Conservation (phyloP, 2,113 vertebrate genomes). For the Microcebus jonahi region DNA sequence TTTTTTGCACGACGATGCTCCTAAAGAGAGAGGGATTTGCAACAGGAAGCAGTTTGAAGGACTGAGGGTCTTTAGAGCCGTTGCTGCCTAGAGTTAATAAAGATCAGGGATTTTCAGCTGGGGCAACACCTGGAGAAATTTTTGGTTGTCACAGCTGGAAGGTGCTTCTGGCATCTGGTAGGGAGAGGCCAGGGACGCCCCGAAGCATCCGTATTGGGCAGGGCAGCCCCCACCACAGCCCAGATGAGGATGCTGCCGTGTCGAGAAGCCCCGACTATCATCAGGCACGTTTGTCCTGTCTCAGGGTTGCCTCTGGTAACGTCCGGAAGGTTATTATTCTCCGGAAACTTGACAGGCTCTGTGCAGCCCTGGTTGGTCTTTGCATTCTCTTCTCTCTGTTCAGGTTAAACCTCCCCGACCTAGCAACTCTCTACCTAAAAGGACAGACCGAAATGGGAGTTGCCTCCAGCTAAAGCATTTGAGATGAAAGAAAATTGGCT, state of each 20-base stretch:
- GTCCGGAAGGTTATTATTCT: not conserved
- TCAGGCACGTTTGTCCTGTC: accelerated
- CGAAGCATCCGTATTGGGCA: accelerated
- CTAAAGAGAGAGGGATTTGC: not conserved
- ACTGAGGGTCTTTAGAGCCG: not conserved
- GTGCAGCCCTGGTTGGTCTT: not conserved
- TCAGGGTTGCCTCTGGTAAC: not conserved
- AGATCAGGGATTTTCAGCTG: not conserved
- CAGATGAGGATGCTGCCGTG: accelerated
- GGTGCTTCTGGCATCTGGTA: not conserved
- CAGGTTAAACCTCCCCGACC: not conserved
- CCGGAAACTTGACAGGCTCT: not conserved
- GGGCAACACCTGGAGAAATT: not conserved
- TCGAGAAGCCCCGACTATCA: accelerated
- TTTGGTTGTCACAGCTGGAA: not conserved
- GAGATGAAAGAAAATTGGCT: not conserved
- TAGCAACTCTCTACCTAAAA: not conserved
- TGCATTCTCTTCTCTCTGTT: not conserved
- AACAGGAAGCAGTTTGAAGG: not conserved
- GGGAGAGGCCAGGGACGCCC: not conserved
- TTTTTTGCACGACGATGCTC: not conserved
- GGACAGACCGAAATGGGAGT: not conserved
- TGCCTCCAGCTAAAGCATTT: not conserved
- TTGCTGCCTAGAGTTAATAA: not conserved
- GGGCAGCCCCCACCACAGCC: not conserved